Evolutionary conservation across 2,113 vertebrate species (phyloP), one percentile per base, ranked within the genome.

Genomic region (Apteryx owenii): DNA sequence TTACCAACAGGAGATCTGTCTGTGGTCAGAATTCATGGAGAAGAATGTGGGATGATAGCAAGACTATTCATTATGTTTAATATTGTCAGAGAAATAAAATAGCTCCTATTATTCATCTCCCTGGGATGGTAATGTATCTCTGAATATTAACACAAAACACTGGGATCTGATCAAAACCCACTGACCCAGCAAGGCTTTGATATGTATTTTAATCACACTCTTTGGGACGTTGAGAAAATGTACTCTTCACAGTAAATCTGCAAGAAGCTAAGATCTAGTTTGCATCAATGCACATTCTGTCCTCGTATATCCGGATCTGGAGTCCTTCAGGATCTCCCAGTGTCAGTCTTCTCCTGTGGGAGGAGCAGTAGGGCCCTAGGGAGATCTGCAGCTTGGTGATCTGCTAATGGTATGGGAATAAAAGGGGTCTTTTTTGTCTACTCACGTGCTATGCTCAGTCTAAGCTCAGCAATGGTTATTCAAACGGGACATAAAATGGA

Each of bases 71-170:
- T 97, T 94, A 91, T 85, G 68, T 85, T 93, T 96, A 94, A 96
- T 89, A 91, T 95, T 97, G 97, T 91, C 95, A 96, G 84, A 81
- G 81, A 94, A 94, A 88, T 68, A 62, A 90, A 96, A 96, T 88
- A 76, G 87, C 82, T 73, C 51, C 94, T 91, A 70, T 95, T 95
- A 96, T 95, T 97, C 50, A 77, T 96, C 72, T 93, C 80, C 72
- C 73, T 81, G 71, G 75, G 80, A 78, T 76, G 75, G 81, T 83
- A 82, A 93, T 6, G 1, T 56, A 36, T 81, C 88, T 83, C 88
- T 87, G 96, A 95, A 94, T 95, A 92, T 93, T 90, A 95, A 94
- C 73, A 53, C 36, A 90, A 90, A 96, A 85, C 51, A 42, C 1
- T 15, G 66, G 81, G 91, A 94, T 88, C 80, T 90, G 95, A 96